phyloP scores from a whole-genome alignment of 2,888 invertebrate genomes.

The Drosophila kambysellisi region DNA sequence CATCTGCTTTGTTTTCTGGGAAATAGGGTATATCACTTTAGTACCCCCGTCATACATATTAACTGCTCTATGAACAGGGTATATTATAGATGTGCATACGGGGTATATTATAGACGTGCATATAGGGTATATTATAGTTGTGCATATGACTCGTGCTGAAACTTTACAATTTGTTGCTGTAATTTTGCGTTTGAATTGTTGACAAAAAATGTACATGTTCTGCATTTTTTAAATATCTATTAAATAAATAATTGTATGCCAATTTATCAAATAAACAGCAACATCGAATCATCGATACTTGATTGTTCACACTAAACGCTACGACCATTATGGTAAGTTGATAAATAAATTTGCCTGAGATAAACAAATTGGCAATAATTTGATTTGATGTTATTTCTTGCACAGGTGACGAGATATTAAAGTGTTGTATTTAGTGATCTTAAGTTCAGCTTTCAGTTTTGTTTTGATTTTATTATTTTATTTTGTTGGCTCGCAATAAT shows the following conservation, averaged over 20 bases:
- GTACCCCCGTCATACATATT: neutral
- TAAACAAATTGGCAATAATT: conserved; percentile 47
- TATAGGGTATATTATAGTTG: conserved; percentile 22
- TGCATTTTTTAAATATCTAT: conserved; percentile 27
- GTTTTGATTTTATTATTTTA: conserved; percentile 19
- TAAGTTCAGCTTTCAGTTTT: conserved; percentile 33
- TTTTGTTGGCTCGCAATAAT: conserved; percentile 60
- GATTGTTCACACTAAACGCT: conserved; percentile 61
- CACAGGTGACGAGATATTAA: conserved; percentile 61
- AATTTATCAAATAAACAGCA: conserved; percentile 33
- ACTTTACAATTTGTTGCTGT: conserved; percentile 35
- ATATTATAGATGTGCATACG: conserved; percentile 3
- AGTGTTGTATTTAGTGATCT: conserved; percentile 52
- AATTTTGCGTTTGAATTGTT: conserved; percentile 46
- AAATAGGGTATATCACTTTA: conserved; percentile 3
- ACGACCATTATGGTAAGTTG: conserved; percentile 64
- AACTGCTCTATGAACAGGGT: conserved; percentile 11
- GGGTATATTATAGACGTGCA: conserved; percentile 13
- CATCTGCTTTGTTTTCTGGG: conserved; percentile 3
- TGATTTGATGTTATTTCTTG: conserved; percentile 61
- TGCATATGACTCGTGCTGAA: conserved; percentile 11
- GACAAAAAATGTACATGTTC: conserved; percentile 28
- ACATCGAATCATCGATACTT: conserved; percentile 31
- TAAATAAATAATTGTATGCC: conserved; percentile 51
- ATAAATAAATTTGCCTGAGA: conserved; percentile 63